A percentile compares a stretch with the other conserved stretches of the same genome.
Evolutionary conservation across 2,797 vertebrate species (phyloP).

Genomic region (Pipistrellus pygmaeus): DNA sequence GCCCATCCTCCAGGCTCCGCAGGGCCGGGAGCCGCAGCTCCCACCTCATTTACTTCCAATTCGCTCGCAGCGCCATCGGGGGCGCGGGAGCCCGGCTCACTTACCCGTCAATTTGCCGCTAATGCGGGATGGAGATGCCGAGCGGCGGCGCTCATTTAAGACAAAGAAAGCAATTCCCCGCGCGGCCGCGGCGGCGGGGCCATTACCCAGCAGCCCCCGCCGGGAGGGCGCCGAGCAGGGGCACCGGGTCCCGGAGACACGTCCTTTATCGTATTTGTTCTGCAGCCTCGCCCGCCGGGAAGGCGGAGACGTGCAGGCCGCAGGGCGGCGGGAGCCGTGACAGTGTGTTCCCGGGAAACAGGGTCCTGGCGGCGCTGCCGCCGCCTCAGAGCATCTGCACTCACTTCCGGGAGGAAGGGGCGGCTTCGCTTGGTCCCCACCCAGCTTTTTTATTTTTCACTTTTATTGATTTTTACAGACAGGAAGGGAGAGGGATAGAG

Average conservation of each 20-base stretch:
- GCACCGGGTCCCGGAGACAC: background rate
- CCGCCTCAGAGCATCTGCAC: too few relatives aligned
- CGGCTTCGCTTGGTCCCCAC: too few relatives aligned
- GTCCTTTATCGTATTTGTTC: background rate
- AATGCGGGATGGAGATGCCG: slow-evolving; percentile 50
- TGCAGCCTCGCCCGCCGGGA: background rate
- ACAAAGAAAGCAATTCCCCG: slow-evolving; percentile 64
- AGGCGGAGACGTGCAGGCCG: background rate
- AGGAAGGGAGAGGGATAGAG: too few relatives aligned
- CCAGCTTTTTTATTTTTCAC: too few relatives aligned
- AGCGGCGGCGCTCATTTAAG: background rate
- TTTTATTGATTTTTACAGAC: too few relatives aligned
- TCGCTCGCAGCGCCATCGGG: background rate
- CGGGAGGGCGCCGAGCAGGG: background rate
- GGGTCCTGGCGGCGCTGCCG: rapidly evolving
- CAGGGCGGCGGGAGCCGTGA: rapidly evolving
- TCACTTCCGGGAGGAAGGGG: too few relatives aligned
- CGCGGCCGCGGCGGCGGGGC: background rate
- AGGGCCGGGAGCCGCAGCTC: background rate
- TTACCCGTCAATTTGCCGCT: slow-evolving; percentile 66
- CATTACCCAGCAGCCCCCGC: background rate
- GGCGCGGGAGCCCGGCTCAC: background rate
- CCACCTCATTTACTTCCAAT: background rate
- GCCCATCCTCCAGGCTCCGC: background rate
- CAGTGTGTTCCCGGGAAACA: background rate